Evolutionary conservation across 2,888 invertebrate species (phyloP).

Genomic region (Luffia ferchaultella): DNA sequence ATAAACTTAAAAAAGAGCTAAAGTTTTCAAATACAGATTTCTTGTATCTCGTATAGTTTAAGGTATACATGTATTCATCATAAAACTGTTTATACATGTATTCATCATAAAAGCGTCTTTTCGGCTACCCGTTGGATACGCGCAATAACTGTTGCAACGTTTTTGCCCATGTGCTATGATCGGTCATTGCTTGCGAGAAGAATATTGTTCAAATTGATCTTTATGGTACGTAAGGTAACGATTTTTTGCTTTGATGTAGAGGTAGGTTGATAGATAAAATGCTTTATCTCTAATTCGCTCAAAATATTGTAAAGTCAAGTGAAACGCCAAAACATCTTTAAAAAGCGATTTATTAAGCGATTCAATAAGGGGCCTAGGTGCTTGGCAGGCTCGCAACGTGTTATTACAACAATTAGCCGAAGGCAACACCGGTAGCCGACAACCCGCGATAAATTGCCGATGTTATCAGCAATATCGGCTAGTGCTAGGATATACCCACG

Average conservation of each 20-base stretch:
- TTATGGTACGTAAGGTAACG: no score
- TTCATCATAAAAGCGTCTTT: neutral
- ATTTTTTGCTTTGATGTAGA: no score
- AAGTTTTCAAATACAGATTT: no score
- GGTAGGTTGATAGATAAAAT: no score
- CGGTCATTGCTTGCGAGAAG: neutral
- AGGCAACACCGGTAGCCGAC: slow-evolving; percentile 15
- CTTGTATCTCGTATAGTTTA: no score
- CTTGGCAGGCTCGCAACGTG: slow-evolving; percentile 1
- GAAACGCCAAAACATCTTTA: no score
- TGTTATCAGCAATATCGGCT: slow-evolving; percentile 6
- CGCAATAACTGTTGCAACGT: neutral
- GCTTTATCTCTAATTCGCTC: no score
- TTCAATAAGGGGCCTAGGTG: neutral
- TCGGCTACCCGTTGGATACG: neutral
- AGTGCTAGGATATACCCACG: no score
- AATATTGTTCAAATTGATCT: neutral
- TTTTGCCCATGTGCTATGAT: neutral
- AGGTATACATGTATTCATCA: no score
- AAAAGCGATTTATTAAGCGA: neutral
- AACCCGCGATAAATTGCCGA: slow-evolving; percentile 8
- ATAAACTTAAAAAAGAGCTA: no score
- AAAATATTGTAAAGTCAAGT: no score
- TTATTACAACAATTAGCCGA: slow-evolving; percentile 11
- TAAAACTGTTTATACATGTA: neutral